These are phyloP conservation scores for Dicranocentrus wangi DNA, from an alignment of 2,888 invertebrate species.

Conservation along the genomic window DNA sequence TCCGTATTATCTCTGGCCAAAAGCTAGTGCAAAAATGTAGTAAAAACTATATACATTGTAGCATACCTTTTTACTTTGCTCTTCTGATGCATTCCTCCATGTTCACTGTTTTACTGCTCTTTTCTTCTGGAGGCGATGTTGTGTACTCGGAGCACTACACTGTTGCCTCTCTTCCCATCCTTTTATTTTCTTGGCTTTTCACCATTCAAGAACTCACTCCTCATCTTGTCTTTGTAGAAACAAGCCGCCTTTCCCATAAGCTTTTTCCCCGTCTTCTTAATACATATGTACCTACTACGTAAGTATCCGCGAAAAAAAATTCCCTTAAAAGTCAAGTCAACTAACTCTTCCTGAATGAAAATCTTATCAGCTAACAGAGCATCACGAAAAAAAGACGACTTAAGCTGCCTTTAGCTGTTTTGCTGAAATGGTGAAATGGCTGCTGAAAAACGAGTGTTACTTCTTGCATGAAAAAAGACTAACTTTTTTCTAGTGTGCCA, in stretches of 20 bases:
- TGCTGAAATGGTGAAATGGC: conserved; percentile 36
- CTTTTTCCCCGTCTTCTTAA: no score
- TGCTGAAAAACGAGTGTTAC: conserved; percentile 39
- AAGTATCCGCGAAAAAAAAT: no score
- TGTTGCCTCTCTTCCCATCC: not conserved
- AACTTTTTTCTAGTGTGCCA: conserved; percentile 52
- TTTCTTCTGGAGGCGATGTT: conserved; percentile 13
- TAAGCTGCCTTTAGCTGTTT: conserved; percentile 51
- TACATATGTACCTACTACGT: no score
- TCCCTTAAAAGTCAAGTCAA: conserved; percentile 47
- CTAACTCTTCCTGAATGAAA: conserved; percentile 35
- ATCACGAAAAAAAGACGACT: conserved; percentile 22
- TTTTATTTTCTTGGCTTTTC: not conserved
- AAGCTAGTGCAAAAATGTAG: no score
- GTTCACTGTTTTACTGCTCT: not conserved
- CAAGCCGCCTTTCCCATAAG: no score
- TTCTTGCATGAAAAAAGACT: conserved; percentile 53
- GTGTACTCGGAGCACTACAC: not conserved
- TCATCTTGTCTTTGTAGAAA: not conserved
- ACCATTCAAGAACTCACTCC: not conserved
- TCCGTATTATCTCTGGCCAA: conserved; percentile 1
- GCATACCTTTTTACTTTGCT: not conserved
- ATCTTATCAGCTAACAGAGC: conserved; percentile 35
- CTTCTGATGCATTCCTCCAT: conserved; percentile 8
- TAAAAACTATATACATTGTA: no score